phyloP scores from a whole-genome alignment of 2,113 vertebrate species.

The Odontophorus gujanensis region DNA sequence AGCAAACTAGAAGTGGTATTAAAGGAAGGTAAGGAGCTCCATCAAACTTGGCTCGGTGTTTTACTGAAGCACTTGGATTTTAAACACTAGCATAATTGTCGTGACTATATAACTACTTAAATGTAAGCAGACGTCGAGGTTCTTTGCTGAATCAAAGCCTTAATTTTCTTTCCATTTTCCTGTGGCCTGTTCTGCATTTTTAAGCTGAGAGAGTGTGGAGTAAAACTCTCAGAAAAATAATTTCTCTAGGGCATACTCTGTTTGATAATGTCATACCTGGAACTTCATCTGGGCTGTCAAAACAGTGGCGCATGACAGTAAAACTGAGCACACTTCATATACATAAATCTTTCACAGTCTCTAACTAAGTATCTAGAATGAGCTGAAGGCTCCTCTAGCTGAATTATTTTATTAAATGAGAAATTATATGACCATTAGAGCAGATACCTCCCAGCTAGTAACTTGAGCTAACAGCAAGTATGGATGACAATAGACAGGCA shows the following conservation, averaged over 20 bases:
- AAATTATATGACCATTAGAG: not conserved
- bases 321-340: slow-evolving; percentile 56
- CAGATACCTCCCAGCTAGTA: not conserved
- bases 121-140: not conserved
- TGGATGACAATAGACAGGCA: not conserved
- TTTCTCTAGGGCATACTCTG: slow-evolving; percentile 70
- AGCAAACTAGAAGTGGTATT: not conserved
- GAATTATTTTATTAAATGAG: not conserved
- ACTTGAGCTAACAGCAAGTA: not conserved
- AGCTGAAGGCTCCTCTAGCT: slow-evolving; percentile 13
- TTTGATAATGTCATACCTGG: slow-evolving; percentile 72
- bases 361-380: slow-evolving; percentile 5
- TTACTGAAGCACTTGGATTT: not conserved
- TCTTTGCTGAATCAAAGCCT: not conserved
- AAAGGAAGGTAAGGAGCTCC: not conserved
- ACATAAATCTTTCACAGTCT: slow-evolving; percentile 60
- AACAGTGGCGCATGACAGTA: slow-evolving; percentile 60
- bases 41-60: not conserved
- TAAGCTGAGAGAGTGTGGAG: slow-evolving; percentile 48
- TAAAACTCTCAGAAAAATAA: slow-evolving; percentile 68
- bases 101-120: not conserved
- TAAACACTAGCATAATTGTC: not conserved
- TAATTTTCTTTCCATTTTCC: slow-evolving; percentile 40
- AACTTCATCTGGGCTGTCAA: slow-evolving; percentile 70
- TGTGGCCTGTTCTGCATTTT: slow-evolving; percentile 62